A percentile compares a stretch with the other conserved stretches of the same genome.
These are phyloP conservation scores for Rhineura floridana DNA, from an alignment of 2,113 vertebrate species.

Conservation along the genomic window DNA sequence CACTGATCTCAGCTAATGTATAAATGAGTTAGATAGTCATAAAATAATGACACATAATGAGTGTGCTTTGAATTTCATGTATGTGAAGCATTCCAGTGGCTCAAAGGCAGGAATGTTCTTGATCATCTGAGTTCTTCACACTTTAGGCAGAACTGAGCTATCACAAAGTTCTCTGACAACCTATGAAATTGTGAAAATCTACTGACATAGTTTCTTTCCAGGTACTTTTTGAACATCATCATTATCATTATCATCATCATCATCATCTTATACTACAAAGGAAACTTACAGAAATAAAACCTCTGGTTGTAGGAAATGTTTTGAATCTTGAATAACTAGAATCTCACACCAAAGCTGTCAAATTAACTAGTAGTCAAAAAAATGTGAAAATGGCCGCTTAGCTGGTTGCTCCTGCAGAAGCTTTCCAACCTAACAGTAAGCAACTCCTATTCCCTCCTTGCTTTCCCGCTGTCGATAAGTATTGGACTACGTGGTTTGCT, in stretches of 20 bases:
- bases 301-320: slow-evolving; percentile 34
- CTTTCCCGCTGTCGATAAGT: no score
- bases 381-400: no score
- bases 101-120: slow-evolving; percentile 61
- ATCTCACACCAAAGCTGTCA: background rate
- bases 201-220: slow-evolving; percentile 33
- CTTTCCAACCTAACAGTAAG: no score
- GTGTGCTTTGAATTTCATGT: slow-evolving; percentile 63
- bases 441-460: no score
- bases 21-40: slow-evolving; percentile 66
- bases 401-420: no score
- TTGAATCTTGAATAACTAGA: background rate
- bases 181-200: slow-evolving; percentile 45
- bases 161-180: slow-evolving; percentile 25
- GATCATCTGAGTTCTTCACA: slow-evolving; percentile 47
- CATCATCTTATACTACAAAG: slow-evolving; percentile 21
- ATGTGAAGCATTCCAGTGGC: slow-evolving; percentile 51
- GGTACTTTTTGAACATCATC: slow-evolving; percentile 24
- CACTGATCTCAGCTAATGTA: slow-evolving; percentile 67
- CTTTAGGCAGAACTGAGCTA: slow-evolving; percentile 37
- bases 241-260: no score
- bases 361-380: slow-evolving; percentile 21
- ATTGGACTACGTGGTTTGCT: no score
- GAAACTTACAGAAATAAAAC: slow-evolving; percentile 29
- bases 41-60: slow-evolving; percentile 71